Conservation (phyloP, 37 sponge, comb jelly and placozoan species). For the Aphrocallistes beatrix region DNA sequence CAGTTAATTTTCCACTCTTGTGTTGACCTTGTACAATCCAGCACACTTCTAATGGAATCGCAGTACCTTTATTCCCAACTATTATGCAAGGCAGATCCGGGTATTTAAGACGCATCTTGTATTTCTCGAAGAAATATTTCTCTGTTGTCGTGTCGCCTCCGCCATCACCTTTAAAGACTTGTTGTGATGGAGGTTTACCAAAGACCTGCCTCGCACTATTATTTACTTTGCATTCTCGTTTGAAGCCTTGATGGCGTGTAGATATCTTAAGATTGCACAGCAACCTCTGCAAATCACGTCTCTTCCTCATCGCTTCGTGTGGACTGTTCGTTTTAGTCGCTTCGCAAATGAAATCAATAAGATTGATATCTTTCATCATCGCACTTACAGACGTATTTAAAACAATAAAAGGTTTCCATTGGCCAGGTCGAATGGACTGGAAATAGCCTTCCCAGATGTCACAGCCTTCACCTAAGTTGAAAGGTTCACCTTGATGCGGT, state of each 20-base stretch:
- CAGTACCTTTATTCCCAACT: conserved; percentile 26
- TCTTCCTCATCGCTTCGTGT: not conserved
- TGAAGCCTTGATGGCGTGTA: not conserved
- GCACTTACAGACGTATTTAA: not conserved
- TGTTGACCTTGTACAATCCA: conserved; percentile 47
- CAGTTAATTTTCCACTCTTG: conserved; percentile 39
- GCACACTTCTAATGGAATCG: conserved; percentile 19
- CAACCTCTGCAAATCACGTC: not conserved
- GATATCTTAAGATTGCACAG: not conserved
- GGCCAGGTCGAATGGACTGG: conserved; percentile 33
- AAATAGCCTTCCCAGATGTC: conserved; percentile 54
- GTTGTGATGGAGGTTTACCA: not conserved
- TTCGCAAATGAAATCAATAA: not conserved
- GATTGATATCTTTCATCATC: not conserved
- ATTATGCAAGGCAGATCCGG: conserved; percentile 58
- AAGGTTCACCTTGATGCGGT: not conserved
- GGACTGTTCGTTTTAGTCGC: not conserved
- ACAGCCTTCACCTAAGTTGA: conserved; percentile 37
- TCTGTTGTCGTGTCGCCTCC: conserved; percentile 26
- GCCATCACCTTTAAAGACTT: not conserved
- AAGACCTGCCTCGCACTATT: not conserved
- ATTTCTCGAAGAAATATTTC: conserved; percentile 40
- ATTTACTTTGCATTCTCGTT: not conserved
- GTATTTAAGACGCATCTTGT: conserved; percentile 24
- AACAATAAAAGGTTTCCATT: not conserved